Evolutionary conservation across 1,140 invertebrate genomes (phyloP).

Genomic region (Helicoverpa zea): DNA sequence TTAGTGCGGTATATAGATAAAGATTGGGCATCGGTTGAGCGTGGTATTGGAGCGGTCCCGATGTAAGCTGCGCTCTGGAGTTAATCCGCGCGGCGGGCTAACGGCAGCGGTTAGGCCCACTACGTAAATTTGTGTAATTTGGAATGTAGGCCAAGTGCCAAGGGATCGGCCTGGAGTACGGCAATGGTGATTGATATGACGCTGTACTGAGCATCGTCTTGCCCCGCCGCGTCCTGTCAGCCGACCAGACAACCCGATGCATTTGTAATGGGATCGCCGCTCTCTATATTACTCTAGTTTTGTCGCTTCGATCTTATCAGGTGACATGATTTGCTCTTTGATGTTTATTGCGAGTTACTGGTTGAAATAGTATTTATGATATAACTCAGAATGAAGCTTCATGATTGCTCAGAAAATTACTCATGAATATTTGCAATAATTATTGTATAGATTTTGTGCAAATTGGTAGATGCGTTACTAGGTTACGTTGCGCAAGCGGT

Average conservation of each 20-base stretch:
- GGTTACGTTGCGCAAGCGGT: too few species aligned
- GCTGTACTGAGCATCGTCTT: conserved; percentile 72
- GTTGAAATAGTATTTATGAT: neutral
- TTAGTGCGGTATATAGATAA: conserved; percentile 50
- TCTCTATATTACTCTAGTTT: conserved; percentile 36
- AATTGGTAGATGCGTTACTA: neutral
- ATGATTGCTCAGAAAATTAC: neutral
- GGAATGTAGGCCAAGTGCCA: conserved; percentile 85
- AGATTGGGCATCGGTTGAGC: conserved; percentile 73
- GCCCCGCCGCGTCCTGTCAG: conserved; percentile 68
- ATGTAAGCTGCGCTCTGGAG: conserved; percentile 76
- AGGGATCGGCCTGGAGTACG: conserved; percentile 79
- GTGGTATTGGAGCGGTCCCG: conserved; percentile 77
- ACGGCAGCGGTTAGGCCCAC: conserved; percentile 78
- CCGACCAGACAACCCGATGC: conserved; percentile 68
- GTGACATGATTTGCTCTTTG: conserved; percentile 23
- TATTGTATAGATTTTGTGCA: neutral
- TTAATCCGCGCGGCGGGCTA: conserved; percentile 77
- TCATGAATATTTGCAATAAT: neutral
- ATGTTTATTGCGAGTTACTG: neutral
- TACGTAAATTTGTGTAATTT: conserved; percentile 86
- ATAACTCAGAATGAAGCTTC: neutral
- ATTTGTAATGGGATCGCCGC: conserved; percentile 71
- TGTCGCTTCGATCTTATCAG: conserved; percentile 14
- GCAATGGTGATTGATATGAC: conserved; percentile 86